A percentile compares a stretch with the other conserved stretches of the same genome.
Evolutionary conservation across 2,888 invertebrate species (phyloP).

Genomic region (Seira ritae): DNA sequence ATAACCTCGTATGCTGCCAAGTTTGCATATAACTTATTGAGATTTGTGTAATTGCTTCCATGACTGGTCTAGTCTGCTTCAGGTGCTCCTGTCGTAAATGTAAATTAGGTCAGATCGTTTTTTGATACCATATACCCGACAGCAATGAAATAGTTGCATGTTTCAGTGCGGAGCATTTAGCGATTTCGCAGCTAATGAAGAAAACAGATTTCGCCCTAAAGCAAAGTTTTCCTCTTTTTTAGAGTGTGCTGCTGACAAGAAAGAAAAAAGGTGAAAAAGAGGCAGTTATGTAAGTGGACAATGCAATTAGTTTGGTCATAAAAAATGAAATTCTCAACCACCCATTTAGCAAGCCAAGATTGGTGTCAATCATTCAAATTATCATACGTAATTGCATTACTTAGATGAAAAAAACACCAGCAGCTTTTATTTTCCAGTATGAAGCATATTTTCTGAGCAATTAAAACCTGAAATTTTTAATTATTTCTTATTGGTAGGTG

Average conservation of each 20-base stretch:
- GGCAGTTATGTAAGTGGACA: conserved; percentile 48
- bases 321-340: conserved; percentile 44
- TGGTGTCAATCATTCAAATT: conserved; percentile 47
- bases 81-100: conserved; percentile 22
- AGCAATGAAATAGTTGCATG: too few species aligned
- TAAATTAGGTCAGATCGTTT: conserved; percentile 57
- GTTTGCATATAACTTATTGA: conserved; percentile 48
- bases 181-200: too few species aligned
- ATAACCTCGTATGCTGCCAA: conserved; percentile 46
- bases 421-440: too few species aligned
- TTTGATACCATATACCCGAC: too few species aligned
- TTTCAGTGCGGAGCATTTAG: too few species aligned
- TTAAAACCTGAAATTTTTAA: conserved; percentile 51
- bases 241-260: conserved; percentile 39
- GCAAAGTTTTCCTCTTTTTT: too few species aligned
- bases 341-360: conserved; percentile 36
- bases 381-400: conserved; percentile 3
- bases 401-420: too few species aligned
- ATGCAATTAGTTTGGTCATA: conserved; percentile 55
- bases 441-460: conserved; percentile 9
- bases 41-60: neutral
- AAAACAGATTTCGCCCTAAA: too few species aligned
- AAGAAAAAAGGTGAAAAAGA: conserved; percentile 42
- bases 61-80: too few species aligned
- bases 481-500: conserved; percentile 22